A percentile compares a stretch with the other conserved stretches of the same genome.
Conservation (phyloP, 2,797 vertebrate genomes). For the Enteromius anoplus region DNA sequence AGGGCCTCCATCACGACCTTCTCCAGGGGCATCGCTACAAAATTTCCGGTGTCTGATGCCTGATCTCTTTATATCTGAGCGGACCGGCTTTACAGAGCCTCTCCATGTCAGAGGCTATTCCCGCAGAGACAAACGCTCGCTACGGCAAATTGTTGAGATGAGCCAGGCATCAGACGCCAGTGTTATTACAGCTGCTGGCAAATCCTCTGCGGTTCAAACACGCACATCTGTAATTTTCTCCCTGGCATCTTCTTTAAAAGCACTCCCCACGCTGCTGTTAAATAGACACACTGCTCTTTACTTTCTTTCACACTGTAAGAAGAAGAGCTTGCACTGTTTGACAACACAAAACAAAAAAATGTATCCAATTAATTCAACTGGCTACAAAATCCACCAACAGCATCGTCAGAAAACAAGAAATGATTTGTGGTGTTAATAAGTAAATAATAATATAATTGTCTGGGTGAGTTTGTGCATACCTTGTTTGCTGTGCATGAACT, state of each 20-base stretch:
- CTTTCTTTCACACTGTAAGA: not conserved
- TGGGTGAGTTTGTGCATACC: not conserved
- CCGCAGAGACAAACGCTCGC: not conserved
- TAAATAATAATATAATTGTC: not conserved
- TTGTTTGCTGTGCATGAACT: not conserved
- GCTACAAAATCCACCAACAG: not conserved
- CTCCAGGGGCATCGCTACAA: slow-evolving; percentile 37
- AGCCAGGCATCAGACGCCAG: slow-evolving; percentile 61
- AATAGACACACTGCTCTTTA: not conserved
- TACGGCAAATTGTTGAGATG: slow-evolving; percentile 33
- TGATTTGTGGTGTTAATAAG: not conserved
- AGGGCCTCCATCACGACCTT: slow-evolving; percentile 6
- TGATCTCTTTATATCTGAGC: slow-evolving; percentile 32
- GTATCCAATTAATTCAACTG: too few species aligned
- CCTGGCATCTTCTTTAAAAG: not conserved
- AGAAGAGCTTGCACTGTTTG: not conserved
- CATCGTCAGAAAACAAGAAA: not conserved
- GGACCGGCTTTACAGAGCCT: not conserved
- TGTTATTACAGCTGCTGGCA: slow-evolving; percentile 56
- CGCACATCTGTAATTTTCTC: slow-evolving; percentile 62
- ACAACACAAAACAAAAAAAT: not conserved
- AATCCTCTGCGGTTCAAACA: slow-evolving; percentile 42
- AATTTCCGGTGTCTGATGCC: slow-evolving; percentile 56
- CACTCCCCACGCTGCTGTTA: not conserved
- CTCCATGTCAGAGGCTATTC: not conserved